These are phyloP conservation scores for Sebastes goodei DNA, from an alignment of 2,797 vertebrate species.

Conservation along the genomic window DNA sequence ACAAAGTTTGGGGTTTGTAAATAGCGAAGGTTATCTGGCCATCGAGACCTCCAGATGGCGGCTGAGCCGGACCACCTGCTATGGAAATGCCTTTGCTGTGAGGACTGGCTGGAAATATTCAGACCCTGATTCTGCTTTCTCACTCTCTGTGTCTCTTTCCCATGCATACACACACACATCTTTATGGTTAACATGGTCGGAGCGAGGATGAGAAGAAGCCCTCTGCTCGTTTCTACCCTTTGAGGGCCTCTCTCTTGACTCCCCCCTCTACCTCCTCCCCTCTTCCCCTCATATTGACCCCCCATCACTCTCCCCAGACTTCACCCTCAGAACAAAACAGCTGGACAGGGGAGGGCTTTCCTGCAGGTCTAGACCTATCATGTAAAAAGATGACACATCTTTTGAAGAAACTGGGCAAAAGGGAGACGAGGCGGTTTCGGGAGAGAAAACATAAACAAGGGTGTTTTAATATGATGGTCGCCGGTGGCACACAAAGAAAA, in stretches of 20 bases:
- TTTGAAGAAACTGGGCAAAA: constrained; percentile 66
- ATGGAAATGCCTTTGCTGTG: constrained; percentile 76
- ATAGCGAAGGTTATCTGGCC: constrained; percentile 84
- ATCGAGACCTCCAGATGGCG: constrained; percentile 82
- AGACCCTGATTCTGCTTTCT: constrained; percentile 27
- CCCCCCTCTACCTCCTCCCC: constrained; percentile 7
- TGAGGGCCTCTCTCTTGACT: constrained; percentile 35
- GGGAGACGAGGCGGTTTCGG: constrained; percentile 50
- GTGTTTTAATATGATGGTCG: constrained; percentile 74
- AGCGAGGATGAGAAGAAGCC: constrained; percentile 50
- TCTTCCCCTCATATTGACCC: constrained; percentile 41
- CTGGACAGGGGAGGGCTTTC: constrained; percentile 72
- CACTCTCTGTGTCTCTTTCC: constrained; percentile 31
- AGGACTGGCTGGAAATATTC: constrained; percentile 60
- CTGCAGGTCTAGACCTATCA: constrained; percentile 77
- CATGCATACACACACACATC: constrained; percentile 32
- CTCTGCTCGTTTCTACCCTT: constrained; percentile 39
- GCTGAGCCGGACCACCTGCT: constrained; percentile 84
- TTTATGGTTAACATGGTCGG: constrained; percentile 49
- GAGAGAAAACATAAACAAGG: constrained; percentile 72
- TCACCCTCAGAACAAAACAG: constrained; percentile 71
- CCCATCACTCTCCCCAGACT: constrained; percentile 62
- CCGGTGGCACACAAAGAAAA: constrained; percentile 63
- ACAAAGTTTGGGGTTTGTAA: constrained; percentile 85
- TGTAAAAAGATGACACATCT: constrained; percentile 72